Evolutionary conservation across 2,797 vertebrate genomes (phyloP).

Genomic region (Percopsis omiscomaycus): DNA sequence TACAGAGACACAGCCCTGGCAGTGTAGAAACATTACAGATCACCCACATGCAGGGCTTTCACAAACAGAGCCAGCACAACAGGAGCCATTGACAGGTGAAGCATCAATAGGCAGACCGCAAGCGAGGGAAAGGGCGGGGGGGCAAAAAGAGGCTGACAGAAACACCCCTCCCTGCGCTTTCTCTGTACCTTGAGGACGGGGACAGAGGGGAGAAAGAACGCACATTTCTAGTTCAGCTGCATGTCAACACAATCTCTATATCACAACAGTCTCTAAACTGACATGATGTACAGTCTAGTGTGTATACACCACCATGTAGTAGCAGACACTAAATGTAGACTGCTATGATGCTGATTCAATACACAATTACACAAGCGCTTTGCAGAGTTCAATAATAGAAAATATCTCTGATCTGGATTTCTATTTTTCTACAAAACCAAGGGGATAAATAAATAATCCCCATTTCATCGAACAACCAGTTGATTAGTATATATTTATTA

Average conservation of each 20-base stretch:
- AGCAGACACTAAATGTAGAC: conserved; percentile 37
- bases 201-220: conserved; percentile 53
- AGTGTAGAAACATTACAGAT: conserved; percentile 26
- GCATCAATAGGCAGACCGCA: conserved; percentile 62
- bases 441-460: no score
- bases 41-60: conserved; percentile 37
- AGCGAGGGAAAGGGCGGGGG: conserved; percentile 5
- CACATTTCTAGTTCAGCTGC: conserved; percentile 65
- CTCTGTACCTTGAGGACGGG: conserved; percentile 60
- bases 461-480: neutral
- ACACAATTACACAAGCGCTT: neutral
- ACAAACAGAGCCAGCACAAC: conserved; percentile 42
- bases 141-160: neutral
- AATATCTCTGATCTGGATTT: no score
- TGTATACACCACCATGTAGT: conserved; percentile 1
- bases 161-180: neutral
- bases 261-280: conserved; percentile 49
- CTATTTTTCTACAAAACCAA: no score
- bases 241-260: conserved; percentile 62
- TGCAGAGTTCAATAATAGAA: no score
- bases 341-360: conserved; percentile 43
- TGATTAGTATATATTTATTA: conserved; percentile 3
- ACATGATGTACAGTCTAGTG: conserved; percentile 40
- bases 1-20: conserved; percentile 14
- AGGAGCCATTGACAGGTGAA: conserved; percentile 69